A percentile compares a stretch with the other conserved stretches of the same genome.
Conservation (phyloP, 2,888 invertebrate genomes). For the Ryuthela nishihirai region DNA sequence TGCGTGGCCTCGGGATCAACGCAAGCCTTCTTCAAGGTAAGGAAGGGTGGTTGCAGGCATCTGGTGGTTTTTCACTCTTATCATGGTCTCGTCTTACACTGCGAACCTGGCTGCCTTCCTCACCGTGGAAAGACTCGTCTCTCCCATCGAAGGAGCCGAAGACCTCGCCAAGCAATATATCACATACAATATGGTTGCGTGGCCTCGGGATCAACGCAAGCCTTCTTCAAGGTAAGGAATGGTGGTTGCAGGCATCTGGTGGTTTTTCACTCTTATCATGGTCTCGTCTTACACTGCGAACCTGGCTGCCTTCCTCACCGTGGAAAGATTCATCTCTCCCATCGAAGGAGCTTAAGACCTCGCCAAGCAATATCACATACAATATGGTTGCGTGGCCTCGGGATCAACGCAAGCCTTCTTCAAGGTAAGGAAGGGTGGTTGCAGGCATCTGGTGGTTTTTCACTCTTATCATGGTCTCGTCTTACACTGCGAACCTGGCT, state of each 20-base stretch:
- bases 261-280: constrained; percentile 94
- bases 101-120: constrained; percentile 93
- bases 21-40: constrained; percentile 87
- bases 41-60: constrained; percentile 74
- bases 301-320: constrained; percentile 88
- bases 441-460: constrained; percentile 93
- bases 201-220: constrained; percentile 84
- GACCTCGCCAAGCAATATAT: constrained; percentile 93
- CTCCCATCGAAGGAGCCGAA: constrained; percentile 91
- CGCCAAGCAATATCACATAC: constrained; percentile 93
- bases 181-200: constrained; percentile 95
- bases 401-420: constrained; percentile 95
- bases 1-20: constrained; percentile 88
- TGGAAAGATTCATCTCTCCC: constrained; percentile 66
- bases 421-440: constrained; percentile 74
- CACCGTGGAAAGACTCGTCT: constrained; percentile 66
- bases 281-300: constrained; percentile 96
- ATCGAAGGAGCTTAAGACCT: constrained; percentile 94
- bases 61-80: constrained; percentile 90
- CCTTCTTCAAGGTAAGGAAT: constrained; percentile 90
- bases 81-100: constrained; percentile 95
- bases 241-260: constrained; percentile 84
- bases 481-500: constrained; percentile 92
- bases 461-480: constrained; percentile 91
- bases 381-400: constrained; percentile 86